Evolutionary conservation across 2,113 vertebrate genomes (phyloP).

Genomic region (Paraplagusia blochii): DNA sequence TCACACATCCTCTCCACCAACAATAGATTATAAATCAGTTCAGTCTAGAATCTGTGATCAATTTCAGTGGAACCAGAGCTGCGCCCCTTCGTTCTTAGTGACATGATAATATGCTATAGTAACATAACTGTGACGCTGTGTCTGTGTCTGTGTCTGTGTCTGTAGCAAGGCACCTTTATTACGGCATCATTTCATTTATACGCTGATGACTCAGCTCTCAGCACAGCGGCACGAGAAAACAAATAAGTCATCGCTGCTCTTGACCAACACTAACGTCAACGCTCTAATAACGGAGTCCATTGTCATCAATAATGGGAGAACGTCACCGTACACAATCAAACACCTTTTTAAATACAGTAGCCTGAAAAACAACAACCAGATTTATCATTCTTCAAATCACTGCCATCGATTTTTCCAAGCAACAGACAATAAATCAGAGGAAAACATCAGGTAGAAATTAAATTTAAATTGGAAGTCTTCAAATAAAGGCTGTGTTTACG

Average conservation of each 20-base stretch:
- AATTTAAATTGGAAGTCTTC: neutral
- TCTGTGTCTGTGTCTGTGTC: no score
- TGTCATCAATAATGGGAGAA: neutral
- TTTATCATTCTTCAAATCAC: neutral
- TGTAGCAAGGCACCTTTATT: no score
- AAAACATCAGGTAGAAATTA: neutral
- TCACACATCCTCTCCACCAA: no score
- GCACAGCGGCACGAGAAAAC: constrained; percentile 1
- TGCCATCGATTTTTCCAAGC: constrained; percentile 2
- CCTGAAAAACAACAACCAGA: neutral
- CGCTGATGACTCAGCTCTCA: constrained; percentile 9
- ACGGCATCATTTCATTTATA: constrained; percentile 6
- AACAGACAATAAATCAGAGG: neutral
- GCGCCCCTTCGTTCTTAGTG: no score
- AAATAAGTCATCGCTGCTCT: neutral
- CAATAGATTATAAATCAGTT: no score
- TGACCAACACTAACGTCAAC: neutral
- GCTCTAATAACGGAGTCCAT: constrained; percentile 4
- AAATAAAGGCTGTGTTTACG: neutral
- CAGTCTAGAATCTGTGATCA: no score
- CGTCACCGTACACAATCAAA: neutral
- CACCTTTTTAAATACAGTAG: neutral
- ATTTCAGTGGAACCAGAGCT: no score
- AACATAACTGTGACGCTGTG: no score
- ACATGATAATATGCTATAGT: neutral